Base-by-base conservation (phyloP, 2,888 invertebrate species). In the Xestobium rufovillosum region DNA sequence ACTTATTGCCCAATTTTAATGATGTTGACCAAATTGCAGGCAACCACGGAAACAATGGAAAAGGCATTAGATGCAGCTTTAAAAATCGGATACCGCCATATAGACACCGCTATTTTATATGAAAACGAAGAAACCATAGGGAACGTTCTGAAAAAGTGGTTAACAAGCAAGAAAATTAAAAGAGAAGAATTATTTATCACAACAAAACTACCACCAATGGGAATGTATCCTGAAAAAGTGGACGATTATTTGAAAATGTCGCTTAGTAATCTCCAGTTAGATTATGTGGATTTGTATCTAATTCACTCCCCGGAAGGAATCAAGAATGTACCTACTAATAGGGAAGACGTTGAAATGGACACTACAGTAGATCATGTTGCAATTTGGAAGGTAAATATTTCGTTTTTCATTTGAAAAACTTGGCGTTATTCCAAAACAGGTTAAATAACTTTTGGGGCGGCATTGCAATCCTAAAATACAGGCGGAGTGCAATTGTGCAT, bases 131-230 rank as follows among this genome's bases (percentile, higher is more conserved):
- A 69, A 1, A 71, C 73, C 1, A 74, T 89, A 44, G 88, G 88
- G 1, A 71, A 73, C 16, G 80, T 81, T 1, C 65, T 89, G 0
- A 72, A 76, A 49, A 71, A 73, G 43, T 83, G 83, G 79, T 63
- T 87, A 17, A 72, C 73, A 27, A 70, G 72, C 3, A 78, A 81
- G 32, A 75, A 75, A 51, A 55, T 77, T 1, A 79, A 71, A 51
- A 71, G 88, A 48, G 83, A 84, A 26, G 84, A 90, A 14, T 62
- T 90, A 0, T 89, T 85, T 57, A 72, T 90, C 26, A 82, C 82
- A 19, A 86, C 88, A 4, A 90, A 90, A 65, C 71, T 88, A 48
- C 76, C 80, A 8, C 72, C 76, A 10, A 61, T 68, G 49, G 75
- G 76, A 71, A 52, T 61, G 50, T 69, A 74, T 3, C 72, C 80